Conservation (phyloP, 2,113 vertebrate genomes). For the Formicarius rufipectus region DNA sequence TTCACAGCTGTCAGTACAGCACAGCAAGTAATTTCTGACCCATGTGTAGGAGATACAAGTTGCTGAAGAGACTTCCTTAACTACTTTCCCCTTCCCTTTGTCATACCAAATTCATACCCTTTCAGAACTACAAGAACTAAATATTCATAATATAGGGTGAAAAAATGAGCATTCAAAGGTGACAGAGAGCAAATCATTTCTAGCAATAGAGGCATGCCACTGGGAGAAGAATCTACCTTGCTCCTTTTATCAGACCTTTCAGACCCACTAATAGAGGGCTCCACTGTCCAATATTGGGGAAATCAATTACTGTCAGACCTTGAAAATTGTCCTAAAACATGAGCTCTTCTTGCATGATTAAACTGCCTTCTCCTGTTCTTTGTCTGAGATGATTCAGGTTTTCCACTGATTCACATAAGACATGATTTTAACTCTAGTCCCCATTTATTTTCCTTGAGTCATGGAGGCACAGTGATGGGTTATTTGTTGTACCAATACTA, state of each 20-base stretch:
- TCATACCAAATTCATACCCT: background rate
- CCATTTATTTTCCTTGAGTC: background rate
- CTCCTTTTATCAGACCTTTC: background rate
- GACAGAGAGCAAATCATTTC: background rate
- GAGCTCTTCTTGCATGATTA: background rate
- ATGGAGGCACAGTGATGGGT: accelerated
- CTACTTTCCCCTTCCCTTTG: background rate
- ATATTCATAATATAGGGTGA: background rate
- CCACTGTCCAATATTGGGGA: background rate
- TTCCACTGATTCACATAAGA: background rate
- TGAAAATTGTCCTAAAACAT: background rate
- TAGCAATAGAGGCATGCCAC: accelerated
- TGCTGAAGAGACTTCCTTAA: background rate
- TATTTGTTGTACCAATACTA: background rate
- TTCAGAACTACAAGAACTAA: background rate
- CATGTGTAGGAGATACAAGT: background rate
- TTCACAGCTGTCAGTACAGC: background rate
- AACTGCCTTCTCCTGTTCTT: background rate
- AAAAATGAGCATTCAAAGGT: background rate
- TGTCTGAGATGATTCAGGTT: background rate
- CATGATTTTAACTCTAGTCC: background rate
- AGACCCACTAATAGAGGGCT: background rate
- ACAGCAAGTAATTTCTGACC: background rate
- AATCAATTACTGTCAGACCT: background rate
- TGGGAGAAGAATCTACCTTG: background rate